phyloP scores from a whole-genome alignment of 2,797 vertebrate genomes.

The Gambusia yucatana region DNA sequence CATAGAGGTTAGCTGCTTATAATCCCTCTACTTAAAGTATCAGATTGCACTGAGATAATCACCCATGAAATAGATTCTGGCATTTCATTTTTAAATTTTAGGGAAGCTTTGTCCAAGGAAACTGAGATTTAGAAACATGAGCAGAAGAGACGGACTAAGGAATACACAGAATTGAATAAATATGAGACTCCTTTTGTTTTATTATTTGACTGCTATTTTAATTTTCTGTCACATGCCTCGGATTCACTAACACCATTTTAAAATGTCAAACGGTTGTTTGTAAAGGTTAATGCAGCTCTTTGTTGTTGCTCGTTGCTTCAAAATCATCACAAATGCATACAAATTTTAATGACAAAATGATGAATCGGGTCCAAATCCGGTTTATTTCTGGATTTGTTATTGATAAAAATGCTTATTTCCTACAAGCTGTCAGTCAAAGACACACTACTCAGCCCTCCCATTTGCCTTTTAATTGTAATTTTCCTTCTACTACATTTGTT shows the following conservation, averaged over 20 bases:
- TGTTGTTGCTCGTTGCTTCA: constrained; percentile 21
- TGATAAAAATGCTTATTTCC: constrained; percentile 43
- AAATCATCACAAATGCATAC: constrained; percentile 14
- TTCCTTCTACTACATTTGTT: constrained; percentile 28
- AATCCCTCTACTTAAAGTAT: constrained; percentile 76
- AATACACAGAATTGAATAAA: constrained; percentile 47
- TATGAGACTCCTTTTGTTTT: constrained; percentile 22
- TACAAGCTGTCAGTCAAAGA: constrained; percentile 34
- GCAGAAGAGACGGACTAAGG: constrained; percentile 51
- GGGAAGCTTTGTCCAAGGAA: constrained; percentile 55
- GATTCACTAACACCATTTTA: constrained; percentile 72
- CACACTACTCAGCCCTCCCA: constrained; percentile 19
- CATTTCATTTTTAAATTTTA: constrained; percentile 66
- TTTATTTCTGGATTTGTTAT: constrained; percentile 45
- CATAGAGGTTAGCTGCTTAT: constrained; percentile 50
- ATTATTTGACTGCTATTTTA: constrained; percentile 46
- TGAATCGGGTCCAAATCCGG: constrained; percentile 40
- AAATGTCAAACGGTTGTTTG: constrained; percentile 66
- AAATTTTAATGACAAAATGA: constrained; percentile 56
- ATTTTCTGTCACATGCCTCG: constrained; percentile 53
- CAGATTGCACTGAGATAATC: constrained; percentile 77
- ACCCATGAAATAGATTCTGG: constrained; percentile 71
- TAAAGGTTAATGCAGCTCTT: constrained; percentile 34
- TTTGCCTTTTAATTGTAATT: constrained; percentile 34
- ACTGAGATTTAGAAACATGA: constrained; percentile 54